Base-by-base conservation (phyloP, 2,113 vertebrate species). In the Chionodraco myersi region DNA sequence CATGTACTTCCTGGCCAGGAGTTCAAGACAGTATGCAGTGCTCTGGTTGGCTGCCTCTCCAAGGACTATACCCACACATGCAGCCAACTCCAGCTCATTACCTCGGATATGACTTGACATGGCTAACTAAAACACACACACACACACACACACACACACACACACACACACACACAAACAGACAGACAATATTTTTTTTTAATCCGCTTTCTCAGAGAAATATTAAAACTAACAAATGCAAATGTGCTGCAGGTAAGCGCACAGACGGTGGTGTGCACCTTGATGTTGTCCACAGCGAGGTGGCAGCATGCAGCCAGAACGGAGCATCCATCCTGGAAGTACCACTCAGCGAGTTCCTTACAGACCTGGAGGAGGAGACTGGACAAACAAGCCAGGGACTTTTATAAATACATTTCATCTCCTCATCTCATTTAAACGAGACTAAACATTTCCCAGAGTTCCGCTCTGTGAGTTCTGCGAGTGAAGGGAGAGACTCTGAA, bases 1-100 rank as follows among this genome's bases (percentile, higher is more conserved):
- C 97, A 99, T 99, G 93, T 97, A 99, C 90, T 98, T 99, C 90
- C 96, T 97, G 77, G 98, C 97, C 85, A 99, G 84, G 26, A 99
- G 93, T 67, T 99, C 96, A 61, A 98, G 93, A 83, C 96, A 97
- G 82, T 98, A 98, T 72, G 96, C 93, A 1, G 97, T 97, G 84
- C 95, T 95, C 76, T 93, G 93, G 54, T 91, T 92, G 47, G 97
- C 98, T 45, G 88, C 80, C 66, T 96, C 96, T 85, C 97, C 97
- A 3, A 99, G 92, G 53, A 97, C 96, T 1, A 95, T 93, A 41
- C 98, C 98, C 82, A 97, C 96, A 52, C 94, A 96, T 53, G 97
- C 92, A 2, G 97, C 97, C 94, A 99, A 45, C 91, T 99, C 98
- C 94, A 99, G 93, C 89, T 99, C 98, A 58, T 99, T 99, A 26